Base-by-base conservation (phyloP, 2,888 invertebrate species). In the Timandra comae region DNA sequence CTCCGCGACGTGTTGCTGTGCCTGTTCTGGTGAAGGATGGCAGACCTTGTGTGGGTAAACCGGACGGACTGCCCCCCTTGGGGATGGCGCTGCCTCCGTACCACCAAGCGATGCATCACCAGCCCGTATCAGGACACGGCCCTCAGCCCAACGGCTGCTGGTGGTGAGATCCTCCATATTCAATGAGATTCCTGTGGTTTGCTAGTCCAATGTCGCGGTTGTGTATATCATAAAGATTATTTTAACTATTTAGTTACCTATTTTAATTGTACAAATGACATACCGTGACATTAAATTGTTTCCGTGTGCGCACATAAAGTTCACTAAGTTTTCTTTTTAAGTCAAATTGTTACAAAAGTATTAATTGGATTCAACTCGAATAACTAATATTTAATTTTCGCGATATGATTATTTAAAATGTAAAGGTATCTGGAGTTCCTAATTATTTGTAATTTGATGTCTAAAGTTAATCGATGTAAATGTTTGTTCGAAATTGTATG, bases 1-100 rank as follows among this genome's bases (percentile, higher is more conserved):
- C 97, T 0, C 97, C 98, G 0, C 85, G 97, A 13, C 89, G 97
- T 10, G 97, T 98, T 0, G 97, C 98, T 0, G 97, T 98, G 0
- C 98, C 98, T 0, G 97, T 98, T 0, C 76, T 98, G 30, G 97
- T 98, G 3, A 90, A 96, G 35, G 98, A 98, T 57, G 98, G 98
- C 0, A 95, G 97, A 65, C 96, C 97, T 0, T 98, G 97, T 59
- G 77, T 93, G 7, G 88, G 89, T 5, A 87, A 86, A 52, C 79
- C 88, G 2, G 88, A 87, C 27, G 88, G 88, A 1, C 82, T 71
- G 21, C 79, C 81, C 1, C 77, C 81, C 0, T 47, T 80, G 13
- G 87, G 88, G 25, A 72, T 87, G 67, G 59, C 82, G 1, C 47
- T 88, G 31, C 86, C 88, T 0, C 87, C 88, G 1, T 85, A 82